A percentile compares a stretch with the other conserved stretches of the same genome.
Evolutionary conservation across 2,797 vertebrate species (phyloP).

Genomic region (Brotula barbata): DNA sequence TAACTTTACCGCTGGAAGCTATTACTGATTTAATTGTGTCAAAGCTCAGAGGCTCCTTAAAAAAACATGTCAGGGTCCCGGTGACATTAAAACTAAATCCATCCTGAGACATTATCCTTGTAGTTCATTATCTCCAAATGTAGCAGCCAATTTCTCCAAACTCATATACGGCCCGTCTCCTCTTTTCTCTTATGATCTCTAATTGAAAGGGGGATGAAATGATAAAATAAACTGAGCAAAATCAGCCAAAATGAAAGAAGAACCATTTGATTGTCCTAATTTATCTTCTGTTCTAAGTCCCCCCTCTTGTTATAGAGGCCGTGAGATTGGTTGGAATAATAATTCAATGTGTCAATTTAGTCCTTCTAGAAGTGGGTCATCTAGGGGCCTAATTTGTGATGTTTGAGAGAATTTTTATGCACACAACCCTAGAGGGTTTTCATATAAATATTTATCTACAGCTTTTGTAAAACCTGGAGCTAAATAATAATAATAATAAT

Average conservation of each 20-base stretch:
- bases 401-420: constrained; percentile 55
- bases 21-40: constrained; percentile 54
- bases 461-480: constrained; percentile 49
- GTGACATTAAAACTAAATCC: constrained; percentile 29
- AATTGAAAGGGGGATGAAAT: constrained; percentile 54
- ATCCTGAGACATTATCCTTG: constrained; percentile 47
- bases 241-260: constrained; percentile 62
- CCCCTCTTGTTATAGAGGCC: constrained; percentile 59
- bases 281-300: constrained; percentile 60
- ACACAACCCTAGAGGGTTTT: constrained; percentile 46
- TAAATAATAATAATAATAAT: constrained; percentile 47
- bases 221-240: constrained; percentile 63
- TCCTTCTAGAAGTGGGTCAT: constrained; percentile 72
- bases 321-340: constrained; percentile 69
- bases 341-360: constrained; percentile 76
- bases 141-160: constrained; percentile 42
- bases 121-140: constrained; percentile 49
- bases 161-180: constrained; percentile 18
- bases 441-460: constrained; percentile 45
- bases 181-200: constrained; percentile 16
- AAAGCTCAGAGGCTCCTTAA: constrained; percentile 26
- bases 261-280: constrained; percentile 64
- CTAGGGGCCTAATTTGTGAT: constrained; percentile 73
- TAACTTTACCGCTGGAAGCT: constrained; percentile 38
- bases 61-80: constrained; percentile 30